phyloP scores from a whole-genome alignment of 2,797 vertebrate species.

The Sarcophilus harrisii region DNA sequence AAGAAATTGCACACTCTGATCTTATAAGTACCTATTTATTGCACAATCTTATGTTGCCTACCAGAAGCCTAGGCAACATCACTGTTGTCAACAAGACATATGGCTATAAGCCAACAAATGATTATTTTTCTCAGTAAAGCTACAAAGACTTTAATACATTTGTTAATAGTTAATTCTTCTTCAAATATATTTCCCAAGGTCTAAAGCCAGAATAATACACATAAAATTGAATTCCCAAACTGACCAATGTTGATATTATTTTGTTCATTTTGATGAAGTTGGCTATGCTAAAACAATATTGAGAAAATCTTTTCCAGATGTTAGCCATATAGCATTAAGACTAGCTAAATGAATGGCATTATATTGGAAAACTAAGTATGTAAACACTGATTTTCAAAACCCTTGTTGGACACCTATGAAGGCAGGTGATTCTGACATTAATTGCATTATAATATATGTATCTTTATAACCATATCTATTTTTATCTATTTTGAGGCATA shows the following conservation, averaged over 20 bases:
- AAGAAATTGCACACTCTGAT: constrained; percentile 41
- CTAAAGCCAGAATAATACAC: constrained; percentile 9
- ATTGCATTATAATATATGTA: background rate
- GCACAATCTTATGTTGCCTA: constrained; percentile 42
- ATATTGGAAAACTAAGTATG: constrained; percentile 14
- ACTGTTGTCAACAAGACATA: constrained; percentile 7
- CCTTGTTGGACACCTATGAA: background rate
- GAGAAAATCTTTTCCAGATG: constrained; percentile 30
- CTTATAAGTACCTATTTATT: constrained; percentile 20
- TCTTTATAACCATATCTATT: constrained; percentile 1
- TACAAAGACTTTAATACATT: constrained; percentile 22
- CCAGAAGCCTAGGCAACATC: background rate
- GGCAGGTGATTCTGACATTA: background rate
- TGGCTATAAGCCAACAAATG: constrained; percentile 31
- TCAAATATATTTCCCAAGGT: background rate
- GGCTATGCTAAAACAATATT: background rate
- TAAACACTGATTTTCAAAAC: constrained; percentile 26
- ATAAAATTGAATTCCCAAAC: constrained; percentile 31
- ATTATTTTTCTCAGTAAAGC: constrained; percentile 12
- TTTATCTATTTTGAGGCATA: constrained; percentile 29
- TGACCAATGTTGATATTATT: background rate
- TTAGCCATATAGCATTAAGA: background rate
- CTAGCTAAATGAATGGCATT: background rate
- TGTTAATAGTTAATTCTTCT: background rate
- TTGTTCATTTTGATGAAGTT: background rate